A percentile compares a stretch with the other conserved stretches of the same genome.
Evolutionary conservation across 2,797 vertebrate species (phyloP).

Genomic region (Ispidina lecontei): DNA sequence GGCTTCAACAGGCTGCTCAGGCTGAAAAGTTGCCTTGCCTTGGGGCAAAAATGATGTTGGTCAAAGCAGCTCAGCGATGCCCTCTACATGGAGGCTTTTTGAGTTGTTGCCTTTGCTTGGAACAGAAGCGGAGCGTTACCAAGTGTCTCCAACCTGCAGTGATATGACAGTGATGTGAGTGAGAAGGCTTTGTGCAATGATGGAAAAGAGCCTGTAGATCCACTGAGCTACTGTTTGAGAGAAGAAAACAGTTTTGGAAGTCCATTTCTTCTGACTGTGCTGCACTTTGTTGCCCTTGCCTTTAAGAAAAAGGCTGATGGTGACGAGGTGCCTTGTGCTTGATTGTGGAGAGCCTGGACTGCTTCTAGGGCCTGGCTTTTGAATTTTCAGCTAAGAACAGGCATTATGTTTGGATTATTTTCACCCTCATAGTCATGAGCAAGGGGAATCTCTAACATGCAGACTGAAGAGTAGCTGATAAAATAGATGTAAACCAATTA

Average conservation of each 20-base stretch:
- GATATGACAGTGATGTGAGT: neutral
- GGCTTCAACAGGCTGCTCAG: neutral
- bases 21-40: neutral
- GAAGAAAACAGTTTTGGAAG: neutral
- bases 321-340: neutral
- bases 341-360: accelerated
- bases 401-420: neutral
- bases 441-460: neutral
- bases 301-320: neutral
- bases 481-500: neutral
- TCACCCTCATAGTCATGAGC: neutral
- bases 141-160: neutral
- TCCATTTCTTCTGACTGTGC: accelerated
- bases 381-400: neutral
- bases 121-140: neutral
- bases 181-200: neutral
- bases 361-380: neutral
- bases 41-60: neutral
- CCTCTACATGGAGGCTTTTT: neutral
- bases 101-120: neutral
- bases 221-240: neutral
- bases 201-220: neutral
- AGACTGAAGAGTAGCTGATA: neutral
- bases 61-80: neutral
- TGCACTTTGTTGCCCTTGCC: neutral